phyloP scores from a whole-genome alignment of 30 jellyfish, hydroid and myxozoan species.

The Aurelia sp. region DNA sequence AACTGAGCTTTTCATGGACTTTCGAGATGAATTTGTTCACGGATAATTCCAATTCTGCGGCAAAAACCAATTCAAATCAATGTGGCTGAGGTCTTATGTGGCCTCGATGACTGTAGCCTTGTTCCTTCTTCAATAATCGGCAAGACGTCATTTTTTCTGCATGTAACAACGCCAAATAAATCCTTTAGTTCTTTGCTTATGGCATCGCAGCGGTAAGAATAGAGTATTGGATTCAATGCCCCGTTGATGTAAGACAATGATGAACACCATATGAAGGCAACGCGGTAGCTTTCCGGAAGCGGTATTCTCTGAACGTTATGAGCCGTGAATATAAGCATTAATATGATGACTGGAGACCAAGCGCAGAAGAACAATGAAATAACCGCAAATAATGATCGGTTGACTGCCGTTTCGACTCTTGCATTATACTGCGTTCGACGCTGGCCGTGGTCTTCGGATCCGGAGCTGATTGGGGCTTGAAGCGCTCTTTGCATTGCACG shows the following conservation, averaged over 20 bases:
- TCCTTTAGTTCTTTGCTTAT: conserved; percentile 46
- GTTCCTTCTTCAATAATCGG: background rate
- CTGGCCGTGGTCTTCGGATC: too few species aligned
- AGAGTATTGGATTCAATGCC: conserved; percentile 62
- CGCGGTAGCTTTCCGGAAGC: conserved; percentile 16
- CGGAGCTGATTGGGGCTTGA: background rate
- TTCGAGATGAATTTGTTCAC: too few species aligned
- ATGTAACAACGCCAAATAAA: background rate
- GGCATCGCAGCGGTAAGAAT: conserved; percentile 57
- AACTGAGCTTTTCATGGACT: too few species aligned
- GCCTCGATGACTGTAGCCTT: background rate
- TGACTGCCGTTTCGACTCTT: conserved; percentile 20
- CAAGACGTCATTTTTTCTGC: background rate
- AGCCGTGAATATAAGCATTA: conserved; percentile 29
- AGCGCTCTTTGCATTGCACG: background rate
- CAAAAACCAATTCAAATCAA: too few species aligned
- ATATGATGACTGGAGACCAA: conserved; percentile 64
- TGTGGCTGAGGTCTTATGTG: background rate
- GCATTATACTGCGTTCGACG: too few species aligned
- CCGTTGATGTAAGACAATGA: conserved; percentile 45
- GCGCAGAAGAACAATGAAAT: conserved; percentile 29
- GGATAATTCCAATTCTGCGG: too few species aligned
- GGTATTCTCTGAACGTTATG: background rate
- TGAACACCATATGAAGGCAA: conserved; percentile 54
- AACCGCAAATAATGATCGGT: conserved; percentile 49